Percentiles rank a stretch among this genome's conserved stretches.
These are phyloP conservation scores for Drosophila dives DNA, from an alignment of 2,888 invertebrate genomes.

Conservation along the genomic window DNA sequence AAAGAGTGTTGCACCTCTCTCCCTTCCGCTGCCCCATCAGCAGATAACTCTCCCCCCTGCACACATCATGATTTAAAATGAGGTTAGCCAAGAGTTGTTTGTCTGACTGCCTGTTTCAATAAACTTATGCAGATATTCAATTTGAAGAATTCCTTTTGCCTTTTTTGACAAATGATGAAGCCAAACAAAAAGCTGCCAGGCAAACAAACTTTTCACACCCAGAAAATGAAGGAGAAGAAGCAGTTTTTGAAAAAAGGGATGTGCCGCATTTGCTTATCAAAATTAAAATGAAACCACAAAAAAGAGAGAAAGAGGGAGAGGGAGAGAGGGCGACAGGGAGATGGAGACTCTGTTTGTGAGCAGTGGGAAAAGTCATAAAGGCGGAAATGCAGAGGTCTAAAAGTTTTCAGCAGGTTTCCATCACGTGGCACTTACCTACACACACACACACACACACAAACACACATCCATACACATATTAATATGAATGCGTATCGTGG, in stretches of 20 bases:
- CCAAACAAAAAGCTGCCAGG: conserved; percentile 73
- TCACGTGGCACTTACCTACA: conserved; percentile 37
- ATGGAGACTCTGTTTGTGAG: not conserved
- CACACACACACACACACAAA: not conserved
- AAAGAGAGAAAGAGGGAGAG: conserved; percentile 1
- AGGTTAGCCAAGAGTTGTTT: conserved; percentile 24
- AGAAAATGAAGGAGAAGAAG: conserved; percentile 10
- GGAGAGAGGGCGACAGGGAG: not conserved
- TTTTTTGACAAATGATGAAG: conserved; percentile 75
- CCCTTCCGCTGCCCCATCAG: not conserved
- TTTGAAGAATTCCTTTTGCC: conserved; percentile 60
- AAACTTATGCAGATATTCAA: conserved; percentile 80
- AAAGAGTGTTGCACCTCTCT: not conserved
- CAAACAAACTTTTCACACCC: conserved; percentile 76
- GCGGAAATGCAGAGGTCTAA: conserved; percentile 57
- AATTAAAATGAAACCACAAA: conserved; percentile 71
- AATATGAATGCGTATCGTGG: conserved; percentile 25
- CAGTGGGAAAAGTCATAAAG: conserved; percentile 34
- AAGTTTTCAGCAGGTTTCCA: conserved; percentile 68
- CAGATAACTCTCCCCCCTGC: not conserved
- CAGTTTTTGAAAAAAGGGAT: conserved; percentile 48
- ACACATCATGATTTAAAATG: conserved; percentile 23
- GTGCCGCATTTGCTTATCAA: conserved; percentile 70
- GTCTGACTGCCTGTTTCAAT: conserved; percentile 60
- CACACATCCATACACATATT: conserved; percentile 1